A percentile compares a stretch with the other conserved stretches of the same genome.
Conservation (phyloP, 1,140 invertebrate species). For the Drosophila trapezifrons region DNA sequence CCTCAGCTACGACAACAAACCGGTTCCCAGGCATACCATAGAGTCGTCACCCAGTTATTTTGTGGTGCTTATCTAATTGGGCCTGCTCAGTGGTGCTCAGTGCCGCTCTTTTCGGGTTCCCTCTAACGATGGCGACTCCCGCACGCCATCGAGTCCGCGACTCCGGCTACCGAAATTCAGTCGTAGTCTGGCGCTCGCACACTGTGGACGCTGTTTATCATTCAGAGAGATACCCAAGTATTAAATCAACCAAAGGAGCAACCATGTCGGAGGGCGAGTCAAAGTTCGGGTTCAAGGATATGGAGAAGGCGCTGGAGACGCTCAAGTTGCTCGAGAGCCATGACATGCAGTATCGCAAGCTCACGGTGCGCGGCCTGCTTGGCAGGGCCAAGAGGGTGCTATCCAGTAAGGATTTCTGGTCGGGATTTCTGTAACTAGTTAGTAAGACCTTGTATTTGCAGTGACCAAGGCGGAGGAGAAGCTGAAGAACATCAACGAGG, state of each 20-base stretch:
- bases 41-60: slow-evolving; percentile 69
- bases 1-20: slow-evolving; percentile 69
- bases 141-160: background rate
- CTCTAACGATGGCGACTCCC: background rate
- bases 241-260: slow-evolving; percentile 25
- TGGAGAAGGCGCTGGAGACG: slow-evolving; percentile 88
- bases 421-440: too few species aligned
- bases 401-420: slow-evolving; percentile 85
- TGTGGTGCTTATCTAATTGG: slow-evolving; percentile 69
- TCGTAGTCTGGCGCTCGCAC: slow-evolving; percentile 43
- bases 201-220: slow-evolving; percentile 20
- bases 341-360: slow-evolving; percentile 87
- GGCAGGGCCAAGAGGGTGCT: slow-evolving; percentile 88
- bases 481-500: slow-evolving; percentile 88
- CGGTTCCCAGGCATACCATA: slow-evolving; percentile 61
- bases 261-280: slow-evolving; percentile 85
- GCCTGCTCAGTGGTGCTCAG: slow-evolving; percentile 47
- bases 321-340: slow-evolving; percentile 86
- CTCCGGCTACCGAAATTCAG: slow-evolving; percentile 34
- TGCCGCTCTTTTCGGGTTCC: slow-evolving; percentile 43
- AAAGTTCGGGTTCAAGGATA: slow-evolving; percentile 89
- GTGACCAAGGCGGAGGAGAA: slow-evolving; percentile 89
- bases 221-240: slow-evolving; percentile 18
- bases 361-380: slow-evolving; percentile 87
- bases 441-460: slow-evolving; percentile 46